Evolutionary conservation across 2,888 invertebrate genomes (phyloP).

Genomic region (Amphimallon solstitiale): DNA sequence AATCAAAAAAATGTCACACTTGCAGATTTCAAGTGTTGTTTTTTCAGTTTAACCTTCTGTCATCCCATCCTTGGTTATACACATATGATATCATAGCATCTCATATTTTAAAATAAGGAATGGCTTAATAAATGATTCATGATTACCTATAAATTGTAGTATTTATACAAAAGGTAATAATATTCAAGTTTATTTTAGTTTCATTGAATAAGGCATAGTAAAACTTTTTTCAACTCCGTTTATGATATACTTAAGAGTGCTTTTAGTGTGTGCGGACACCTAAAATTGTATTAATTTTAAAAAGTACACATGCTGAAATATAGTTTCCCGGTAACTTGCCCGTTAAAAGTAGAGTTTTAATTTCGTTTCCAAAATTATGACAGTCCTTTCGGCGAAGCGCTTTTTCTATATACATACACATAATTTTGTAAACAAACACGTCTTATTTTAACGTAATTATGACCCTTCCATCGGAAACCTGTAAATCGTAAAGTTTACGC

Average conservation of each 20-base stretch:
- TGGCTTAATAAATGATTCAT: no score
- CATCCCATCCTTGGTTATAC: no score
- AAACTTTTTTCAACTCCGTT: conserved; percentile 12
- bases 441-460: conserved; percentile 35
- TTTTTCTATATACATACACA: conserved; percentile 30
- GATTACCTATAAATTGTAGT: no score
- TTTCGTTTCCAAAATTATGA: conserved; percentile 31
- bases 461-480: conserved; percentile 42
- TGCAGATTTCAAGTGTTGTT: no score
- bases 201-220: conserved; percentile 10
- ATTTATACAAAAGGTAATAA: no score
- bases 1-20: no score
- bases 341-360: conserved; percentile 31
- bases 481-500: conserved; percentile 43
- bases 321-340: conserved; percentile 31
- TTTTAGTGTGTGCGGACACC: conserved; percentile 20
- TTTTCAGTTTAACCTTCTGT: no score
- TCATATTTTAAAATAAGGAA: no score
- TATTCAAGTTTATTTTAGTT: no score
- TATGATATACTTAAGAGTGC: conserved; percentile 27
- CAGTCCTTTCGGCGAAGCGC: conserved; percentile 31
- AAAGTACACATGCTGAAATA: conserved; percentile 32
- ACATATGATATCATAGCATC: no score
- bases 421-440: conserved; percentile 34
- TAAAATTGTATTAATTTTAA: conserved; percentile 33